Base-by-base conservation (phyloP, 2,797 vertebrate genomes). In the Astyanax mexicanus region DNA sequence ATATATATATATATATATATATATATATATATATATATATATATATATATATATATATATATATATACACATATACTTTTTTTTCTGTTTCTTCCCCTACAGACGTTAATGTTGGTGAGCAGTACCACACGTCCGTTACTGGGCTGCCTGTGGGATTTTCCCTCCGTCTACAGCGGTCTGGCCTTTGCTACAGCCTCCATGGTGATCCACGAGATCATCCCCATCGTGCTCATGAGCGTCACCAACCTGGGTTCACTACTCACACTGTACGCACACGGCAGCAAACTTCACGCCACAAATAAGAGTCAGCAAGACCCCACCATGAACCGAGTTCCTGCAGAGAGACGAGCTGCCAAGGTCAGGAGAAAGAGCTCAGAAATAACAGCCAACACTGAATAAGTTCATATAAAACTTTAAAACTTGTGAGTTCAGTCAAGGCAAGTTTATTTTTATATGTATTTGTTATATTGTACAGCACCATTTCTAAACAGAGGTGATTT, bases 91-190 rank as follows among this genome's bases (percentile, higher is more conserved):
- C 12, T 40, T 47, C 4, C n/a, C 3, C 19, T 67, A 29, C 83
- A 94, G 93, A 90, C 89, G 0, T 71, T 94, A 67, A 94, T 94
- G 92, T 71, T 95, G 69, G 85, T 95, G 64, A 92, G 90, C 87
- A 92, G 89, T 85, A 95, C 93, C 29, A 93, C 90, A 0, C 91
- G 92, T 68, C 93, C 94, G 42, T 87, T 94, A 74, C 83, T 95
- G 82, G 91, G 92, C 61, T 95, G 94, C 35, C 78, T 93, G 27
- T 95, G 93, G 93, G 87, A 92, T 82, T 95, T 95, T n/a, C 93
- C 92, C 1, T 69, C 84, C 21, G 57, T 9, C n/a, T 74, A 81
- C 77, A 89, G 83, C 1, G 92, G 92, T 23, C 84, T 94, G 81
- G 85, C 86, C 38, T 95, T 91, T 8, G 92, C 92, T 54, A 94